phyloP scores from a whole-genome alignment of 2,113 vertebrate species.

The Tyrannus savana region DNA sequence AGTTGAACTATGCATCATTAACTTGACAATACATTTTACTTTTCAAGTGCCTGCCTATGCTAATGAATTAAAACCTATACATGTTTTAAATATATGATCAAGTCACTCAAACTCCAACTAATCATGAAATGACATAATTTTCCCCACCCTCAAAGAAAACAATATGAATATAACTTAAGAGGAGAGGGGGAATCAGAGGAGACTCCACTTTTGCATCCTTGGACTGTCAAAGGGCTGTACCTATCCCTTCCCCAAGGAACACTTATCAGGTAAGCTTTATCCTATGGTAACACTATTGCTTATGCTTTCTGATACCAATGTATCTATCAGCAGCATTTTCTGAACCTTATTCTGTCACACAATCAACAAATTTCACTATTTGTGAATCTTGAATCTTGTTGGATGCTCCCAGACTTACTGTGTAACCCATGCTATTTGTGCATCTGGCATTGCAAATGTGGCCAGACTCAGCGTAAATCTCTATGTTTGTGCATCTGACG shows the following conservation, averaged over 20 bases:
- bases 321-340: neutral
- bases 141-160: neutral
- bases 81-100: neutral
- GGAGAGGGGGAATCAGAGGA: neutral
- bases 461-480: neutral
- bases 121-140: neutral
- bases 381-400: neutral
- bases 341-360: neutral
- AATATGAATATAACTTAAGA: neutral
- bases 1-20: neutral
- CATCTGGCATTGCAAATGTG: rapidly evolving
- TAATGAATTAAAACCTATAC: neutral
- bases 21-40: neutral
- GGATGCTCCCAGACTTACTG: neutral
- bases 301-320: neutral
- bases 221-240: neutral
- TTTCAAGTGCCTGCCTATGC: neutral
- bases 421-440: neutral
- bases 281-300: neutral
- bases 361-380: neutral
- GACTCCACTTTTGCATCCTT: neutral
- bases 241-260: neutral
- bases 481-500: neutral
- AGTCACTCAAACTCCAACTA: neutral
- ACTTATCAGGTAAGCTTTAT: neutral